A percentile compares a stretch with the other conserved stretches of the same genome.
Conservation (phyloP, 2,113 vertebrate genomes). For the Cheirogaleus medius region DNA sequence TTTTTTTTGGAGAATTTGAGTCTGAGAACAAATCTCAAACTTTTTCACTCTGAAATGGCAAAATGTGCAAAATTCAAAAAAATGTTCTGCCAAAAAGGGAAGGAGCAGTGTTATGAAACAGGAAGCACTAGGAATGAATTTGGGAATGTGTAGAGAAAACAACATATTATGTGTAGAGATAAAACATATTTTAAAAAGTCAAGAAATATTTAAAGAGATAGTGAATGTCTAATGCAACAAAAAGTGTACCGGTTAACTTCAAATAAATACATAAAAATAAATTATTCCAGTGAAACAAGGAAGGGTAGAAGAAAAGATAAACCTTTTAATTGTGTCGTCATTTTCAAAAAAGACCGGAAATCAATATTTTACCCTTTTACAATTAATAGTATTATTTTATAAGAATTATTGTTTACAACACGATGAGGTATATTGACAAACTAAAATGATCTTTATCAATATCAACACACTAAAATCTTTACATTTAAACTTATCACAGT, state of each 20-base stretch:
- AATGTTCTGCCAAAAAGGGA: background rate
- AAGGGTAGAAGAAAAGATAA: background rate
- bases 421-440: background rate
- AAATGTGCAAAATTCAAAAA: slow-evolving; percentile 25
- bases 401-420: background rate
- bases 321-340: background rate
- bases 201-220: background rate
- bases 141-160: background rate
- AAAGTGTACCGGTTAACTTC: background rate
- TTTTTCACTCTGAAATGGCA: slow-evolving; percentile 3
- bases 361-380: background rate
- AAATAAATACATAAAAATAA: slow-evolving; percentile 41
- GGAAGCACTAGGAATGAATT: background rate
- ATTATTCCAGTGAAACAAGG: background rate
- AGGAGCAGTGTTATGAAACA: background rate
- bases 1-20: background rate
- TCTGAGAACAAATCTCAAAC: slow-evolving; percentile 33
- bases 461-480: background rate
- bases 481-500: slow-evolving; percentile 18
- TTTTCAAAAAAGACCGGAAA: background rate
- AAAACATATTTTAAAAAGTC: background rate
- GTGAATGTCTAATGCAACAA: background rate
- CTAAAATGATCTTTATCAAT: background rate
- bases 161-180: background rate
- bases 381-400: background rate